phyloP scores from a whole-genome alignment of 2,113 vertebrate genomes.

The Pseudopipra pipra region DNA sequence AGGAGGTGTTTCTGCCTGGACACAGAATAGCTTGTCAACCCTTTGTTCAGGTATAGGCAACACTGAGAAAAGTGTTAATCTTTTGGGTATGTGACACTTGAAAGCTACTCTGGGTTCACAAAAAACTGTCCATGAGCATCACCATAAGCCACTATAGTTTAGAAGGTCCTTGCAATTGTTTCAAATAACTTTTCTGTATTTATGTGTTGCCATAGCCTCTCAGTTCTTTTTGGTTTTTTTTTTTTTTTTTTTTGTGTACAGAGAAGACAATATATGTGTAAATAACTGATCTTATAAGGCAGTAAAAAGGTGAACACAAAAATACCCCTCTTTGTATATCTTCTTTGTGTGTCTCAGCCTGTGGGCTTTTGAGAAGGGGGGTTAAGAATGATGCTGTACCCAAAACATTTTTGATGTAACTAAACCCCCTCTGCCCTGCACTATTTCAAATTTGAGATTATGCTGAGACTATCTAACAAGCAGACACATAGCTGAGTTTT shows the following conservation, averaged over 20 bases:
- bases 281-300: neutral
- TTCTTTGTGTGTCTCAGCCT: neutral
- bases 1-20: neutral
- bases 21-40: neutral
- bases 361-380: neutral
- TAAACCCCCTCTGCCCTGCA: neutral
- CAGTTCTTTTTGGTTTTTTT: neutral
- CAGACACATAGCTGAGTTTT: neutral
- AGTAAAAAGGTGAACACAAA: neutral
- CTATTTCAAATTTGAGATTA: neutral
- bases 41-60: neutral
- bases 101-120: neutral
- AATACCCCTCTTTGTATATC: accelerated
- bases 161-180: neutral
- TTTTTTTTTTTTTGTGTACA: neutral
- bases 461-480: neutral
- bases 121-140: neutral
- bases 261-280: neutral
- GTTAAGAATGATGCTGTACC: neutral
- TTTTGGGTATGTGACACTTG: neutral
- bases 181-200: neutral
- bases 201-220: neutral
- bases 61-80: neutral
- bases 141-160: neutral
- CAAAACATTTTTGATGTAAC: neutral